A percentile compares a stretch with the other conserved stretches of the same genome.
Conservation (phyloP, 2,113 vertebrate genomes). For the Rhabdornis inornatus region DNA sequence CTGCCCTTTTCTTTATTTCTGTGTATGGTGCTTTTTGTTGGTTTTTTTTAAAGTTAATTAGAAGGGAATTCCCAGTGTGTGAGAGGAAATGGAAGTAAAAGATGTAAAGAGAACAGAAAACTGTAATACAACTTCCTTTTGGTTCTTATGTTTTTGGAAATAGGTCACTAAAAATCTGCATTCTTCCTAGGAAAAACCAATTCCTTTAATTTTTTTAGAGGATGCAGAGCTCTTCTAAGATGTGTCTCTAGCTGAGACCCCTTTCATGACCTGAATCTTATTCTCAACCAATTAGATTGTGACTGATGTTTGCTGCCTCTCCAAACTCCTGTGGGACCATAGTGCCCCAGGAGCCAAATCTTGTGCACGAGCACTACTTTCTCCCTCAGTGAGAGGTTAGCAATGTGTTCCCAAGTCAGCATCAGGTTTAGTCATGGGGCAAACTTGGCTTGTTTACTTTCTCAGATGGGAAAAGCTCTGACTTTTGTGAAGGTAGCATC, state of each 20-base stretch:
- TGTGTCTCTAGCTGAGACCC: not conserved
- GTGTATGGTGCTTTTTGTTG: not conserved
- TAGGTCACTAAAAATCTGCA: not conserved
- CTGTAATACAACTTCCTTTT: not conserved
- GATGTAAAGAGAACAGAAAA: not conserved
- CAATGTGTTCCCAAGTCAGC: not conserved
- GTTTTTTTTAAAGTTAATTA: not conserved
- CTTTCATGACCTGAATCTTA: not conserved
- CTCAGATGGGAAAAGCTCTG: constrained; percentile 5
- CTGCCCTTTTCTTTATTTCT: not conserved
- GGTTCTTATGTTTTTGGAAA: not conserved
- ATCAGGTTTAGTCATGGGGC: constrained; percentile 11
- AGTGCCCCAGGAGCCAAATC: not conserved
- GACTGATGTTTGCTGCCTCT: not conserved
- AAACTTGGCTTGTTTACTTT: not conserved
- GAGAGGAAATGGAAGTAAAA: not conserved
- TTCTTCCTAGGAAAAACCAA: not conserved
- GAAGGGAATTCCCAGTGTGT: not conserved
- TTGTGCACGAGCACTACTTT: not conserved
- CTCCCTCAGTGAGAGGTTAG: not conserved
- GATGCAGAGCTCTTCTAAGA: not conserved
- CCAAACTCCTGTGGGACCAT: not conserved
- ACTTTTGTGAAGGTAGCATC: not conserved
- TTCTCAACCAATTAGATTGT: not conserved
- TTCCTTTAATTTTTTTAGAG: not conserved